phyloP scores from a whole-genome alignment of 2,888 invertebrate species.

The Phengaris alcon region DNA sequence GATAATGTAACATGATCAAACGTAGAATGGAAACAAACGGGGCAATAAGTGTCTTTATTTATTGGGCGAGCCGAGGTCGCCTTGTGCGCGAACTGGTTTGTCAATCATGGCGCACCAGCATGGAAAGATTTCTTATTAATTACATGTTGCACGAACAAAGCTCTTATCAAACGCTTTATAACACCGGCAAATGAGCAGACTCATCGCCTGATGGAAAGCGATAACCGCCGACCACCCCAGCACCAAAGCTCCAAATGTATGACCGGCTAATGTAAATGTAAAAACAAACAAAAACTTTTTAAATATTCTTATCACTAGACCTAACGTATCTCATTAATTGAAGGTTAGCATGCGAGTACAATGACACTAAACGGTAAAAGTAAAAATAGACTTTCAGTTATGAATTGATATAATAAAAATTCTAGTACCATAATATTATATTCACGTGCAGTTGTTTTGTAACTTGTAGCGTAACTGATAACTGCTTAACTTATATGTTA shows the following conservation, averaged over 20 bases:
- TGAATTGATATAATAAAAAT: not conserved
- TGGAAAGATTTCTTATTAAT: conserved; percentile 44
- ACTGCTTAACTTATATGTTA: not conserved
- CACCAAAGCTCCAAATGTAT: not conserved
- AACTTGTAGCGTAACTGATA: not conserved
- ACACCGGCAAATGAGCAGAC: not conserved
- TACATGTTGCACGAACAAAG: not conserved
- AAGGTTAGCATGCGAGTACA: conserved; percentile 20
- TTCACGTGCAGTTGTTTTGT: not conserved
- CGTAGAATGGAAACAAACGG: conserved; percentile 67
- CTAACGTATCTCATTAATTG: conserved; percentile 9
- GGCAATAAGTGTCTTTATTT: conserved; percentile 68
- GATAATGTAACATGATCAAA: conserved; percentile 49
- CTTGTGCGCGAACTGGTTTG: conserved; percentile 73
- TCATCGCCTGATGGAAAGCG: not conserved
- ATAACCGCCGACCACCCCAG: not conserved
- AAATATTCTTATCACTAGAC: not conserved
- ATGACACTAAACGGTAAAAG: conserved; percentile 16
- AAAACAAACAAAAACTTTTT: not conserved
- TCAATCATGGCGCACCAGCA: conserved; percentile 54
- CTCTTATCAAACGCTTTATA: not conserved
- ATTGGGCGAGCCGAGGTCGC: conserved; percentile 72
- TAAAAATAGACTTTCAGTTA: conserved; percentile 2
- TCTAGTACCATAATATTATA: not conserved
- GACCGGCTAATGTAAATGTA: not conserved